Evolutionary conservation across 2,888 invertebrate genomes (phyloP).

Genomic region (Yponomeuta sedellus): DNA sequence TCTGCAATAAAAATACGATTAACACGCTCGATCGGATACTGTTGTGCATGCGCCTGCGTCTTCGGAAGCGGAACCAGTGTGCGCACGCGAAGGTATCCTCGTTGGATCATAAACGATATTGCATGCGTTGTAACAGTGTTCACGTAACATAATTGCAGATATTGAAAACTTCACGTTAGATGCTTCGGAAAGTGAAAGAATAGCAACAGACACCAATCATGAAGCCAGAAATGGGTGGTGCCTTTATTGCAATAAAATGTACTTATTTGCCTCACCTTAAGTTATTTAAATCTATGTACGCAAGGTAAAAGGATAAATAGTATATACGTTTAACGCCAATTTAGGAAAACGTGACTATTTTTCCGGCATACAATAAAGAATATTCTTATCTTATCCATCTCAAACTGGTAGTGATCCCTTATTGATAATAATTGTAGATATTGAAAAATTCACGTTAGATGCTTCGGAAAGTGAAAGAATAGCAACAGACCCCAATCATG

Average conservation of each 20-base stretch:
- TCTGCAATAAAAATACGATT: background rate
- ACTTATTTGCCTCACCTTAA: too few relatives aligned
- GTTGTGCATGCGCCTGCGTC: background rate
- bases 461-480: background rate
- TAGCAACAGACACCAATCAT: too few relatives aligned
- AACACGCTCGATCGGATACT: slow-evolving; percentile 10
- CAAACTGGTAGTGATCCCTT: too few relatives aligned
- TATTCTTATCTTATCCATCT: too few relatives aligned
- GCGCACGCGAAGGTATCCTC: slow-evolving; percentile 14
- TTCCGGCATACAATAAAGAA: too few relatives aligned
- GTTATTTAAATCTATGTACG: too few relatives aligned
- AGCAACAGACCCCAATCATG: too few relatives aligned
- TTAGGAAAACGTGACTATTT: too few relatives aligned
- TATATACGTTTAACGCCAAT: too few relatives aligned
- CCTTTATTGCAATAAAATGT: too few relatives aligned
- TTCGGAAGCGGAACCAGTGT: slow-evolving; percentile 19
- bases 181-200: slow-evolving; percentile 3
- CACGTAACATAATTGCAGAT: background rate
- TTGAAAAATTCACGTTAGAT: background rate
- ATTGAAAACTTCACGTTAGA: background rate
- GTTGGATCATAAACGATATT: slow-evolving; percentile 5
- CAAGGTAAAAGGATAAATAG: too few relatives aligned
- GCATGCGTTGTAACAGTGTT: background rate
- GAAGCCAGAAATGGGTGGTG: too few relatives aligned
- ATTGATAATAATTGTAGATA: background rate